These are phyloP conservation scores for Lasioglossum baleicum DNA, from an alignment of 1,140 invertebrate genomes.

Conservation along the genomic window DNA sequence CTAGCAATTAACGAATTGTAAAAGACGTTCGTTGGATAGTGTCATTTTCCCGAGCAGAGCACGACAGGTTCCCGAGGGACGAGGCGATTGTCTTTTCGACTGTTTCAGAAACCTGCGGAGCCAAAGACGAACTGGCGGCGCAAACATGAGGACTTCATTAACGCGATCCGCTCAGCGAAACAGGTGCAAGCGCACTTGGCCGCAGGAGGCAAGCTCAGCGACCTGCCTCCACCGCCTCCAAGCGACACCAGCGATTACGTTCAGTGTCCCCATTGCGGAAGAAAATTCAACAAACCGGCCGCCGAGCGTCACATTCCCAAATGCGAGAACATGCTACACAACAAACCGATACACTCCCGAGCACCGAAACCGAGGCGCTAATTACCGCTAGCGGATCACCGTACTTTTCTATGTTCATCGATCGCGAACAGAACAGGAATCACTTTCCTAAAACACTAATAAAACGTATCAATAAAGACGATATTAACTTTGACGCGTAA, in stretches of 20 bases:
- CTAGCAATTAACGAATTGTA: no score
- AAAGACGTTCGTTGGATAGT: no score
- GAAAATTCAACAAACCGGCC: conserved; percentile 92
- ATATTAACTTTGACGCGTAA: no score
- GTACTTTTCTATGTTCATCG: not conserved
- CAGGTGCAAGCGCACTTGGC: conserved; percentile 91
- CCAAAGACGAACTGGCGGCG: conserved; percentile 88
- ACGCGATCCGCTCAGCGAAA: conserved; percentile 93
- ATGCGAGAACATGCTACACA: conserved; percentile 91
- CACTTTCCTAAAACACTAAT: not conserved
- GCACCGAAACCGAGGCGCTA: conserved; percentile 65
- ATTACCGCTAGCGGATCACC: not conserved
- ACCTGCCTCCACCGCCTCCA: conserved; percentile 93
- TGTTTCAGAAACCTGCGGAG: conserved; percentile 63
- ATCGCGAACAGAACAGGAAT: conserved; percentile 1
- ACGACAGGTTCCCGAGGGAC: not conserved
- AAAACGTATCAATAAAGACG: not conserved
- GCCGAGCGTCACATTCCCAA: conserved; percentile 97
- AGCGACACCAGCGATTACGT: conserved; percentile 94
- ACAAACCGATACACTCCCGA: conserved; percentile 84
- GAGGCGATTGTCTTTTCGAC: not conserved
- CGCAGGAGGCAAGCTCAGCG: conserved; percentile 90
- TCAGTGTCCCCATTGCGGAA: conserved; percentile 93
- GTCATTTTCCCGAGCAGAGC: not conserved
- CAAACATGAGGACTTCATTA: conserved; percentile 96